Percentiles rank a stretch among this genome's conserved stretches.
Conservation (phyloP, 2,113 vertebrate species). For the Pitta sordida region DNA sequence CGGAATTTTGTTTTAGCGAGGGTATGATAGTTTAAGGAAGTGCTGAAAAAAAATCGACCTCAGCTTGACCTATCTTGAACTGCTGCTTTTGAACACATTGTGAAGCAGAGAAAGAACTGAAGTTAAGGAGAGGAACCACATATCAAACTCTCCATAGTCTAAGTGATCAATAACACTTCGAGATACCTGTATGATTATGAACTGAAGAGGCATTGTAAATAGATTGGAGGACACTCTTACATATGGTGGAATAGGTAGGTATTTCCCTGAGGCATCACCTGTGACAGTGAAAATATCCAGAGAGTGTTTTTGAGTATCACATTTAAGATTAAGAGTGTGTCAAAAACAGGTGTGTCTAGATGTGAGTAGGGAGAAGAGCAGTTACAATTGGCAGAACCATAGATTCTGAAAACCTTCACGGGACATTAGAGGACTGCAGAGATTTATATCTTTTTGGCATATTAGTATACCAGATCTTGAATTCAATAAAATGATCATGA, state of each 20-base stretch:
- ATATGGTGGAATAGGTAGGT: background rate
- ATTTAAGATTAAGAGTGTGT: background rate
- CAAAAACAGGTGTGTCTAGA: background rate
- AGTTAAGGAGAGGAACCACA: rapidly evolving
- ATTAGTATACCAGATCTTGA: background rate
- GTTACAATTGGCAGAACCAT: background rate
- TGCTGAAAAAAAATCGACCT: background rate
- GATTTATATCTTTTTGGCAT: background rate
- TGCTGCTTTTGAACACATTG: background rate
- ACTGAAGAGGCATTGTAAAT: background rate
- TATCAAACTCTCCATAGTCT: background rate
- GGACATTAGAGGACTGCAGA: background rate
- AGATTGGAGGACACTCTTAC: background rate
- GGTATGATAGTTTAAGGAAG: background rate
- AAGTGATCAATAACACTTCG: background rate
- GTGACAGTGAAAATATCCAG: background rate
- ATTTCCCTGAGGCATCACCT: background rate
- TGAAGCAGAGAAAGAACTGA: background rate
- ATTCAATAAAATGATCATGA: background rate
- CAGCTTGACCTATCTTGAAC: background rate
- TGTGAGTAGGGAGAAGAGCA: background rate
- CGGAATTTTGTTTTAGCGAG: background rate
- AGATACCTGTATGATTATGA: background rate
- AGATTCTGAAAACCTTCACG: background rate
- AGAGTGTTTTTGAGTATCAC: background rate